Evolutionary conservation across 2,797 vertebrate species (phyloP).

Genomic region (Zalophus californianus): DNA sequence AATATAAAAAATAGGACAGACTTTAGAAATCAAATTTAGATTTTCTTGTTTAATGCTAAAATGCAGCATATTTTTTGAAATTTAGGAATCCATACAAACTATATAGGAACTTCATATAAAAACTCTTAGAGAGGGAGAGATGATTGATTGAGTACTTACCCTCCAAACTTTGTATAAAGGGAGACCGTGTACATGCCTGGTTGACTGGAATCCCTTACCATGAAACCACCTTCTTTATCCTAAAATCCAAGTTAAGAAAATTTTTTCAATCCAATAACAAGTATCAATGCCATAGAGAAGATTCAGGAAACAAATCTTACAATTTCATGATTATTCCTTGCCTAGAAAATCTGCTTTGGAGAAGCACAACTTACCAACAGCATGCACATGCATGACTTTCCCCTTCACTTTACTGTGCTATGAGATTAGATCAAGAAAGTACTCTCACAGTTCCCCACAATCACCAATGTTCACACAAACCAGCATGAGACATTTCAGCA

Average conservation of each 20-base stretch:
- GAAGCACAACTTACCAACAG: not conserved
- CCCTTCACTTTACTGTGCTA: not conserved
- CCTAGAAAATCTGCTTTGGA: not conserved
- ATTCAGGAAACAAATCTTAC: not conserved
- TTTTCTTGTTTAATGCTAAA: slow-evolving; percentile 25
- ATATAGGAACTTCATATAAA: not conserved
- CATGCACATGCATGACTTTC: not conserved
- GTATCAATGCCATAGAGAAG: not conserved
- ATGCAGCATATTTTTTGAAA: not conserved
- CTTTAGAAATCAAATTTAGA: slow-evolving; percentile 29
- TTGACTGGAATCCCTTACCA: slow-evolving; percentile 95
- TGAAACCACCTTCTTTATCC: slow-evolving; percentile 97
- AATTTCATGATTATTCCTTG: not conserved
- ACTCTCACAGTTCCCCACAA: not conserved
- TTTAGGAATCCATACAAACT: not conserved
- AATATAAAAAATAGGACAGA: not conserved
- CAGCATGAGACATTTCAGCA: not conserved
- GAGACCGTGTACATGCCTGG: slow-evolving; percentile 94
- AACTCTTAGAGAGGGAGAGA: not conserved
- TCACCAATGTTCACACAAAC: not conserved
- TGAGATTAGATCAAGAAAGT: not conserved
- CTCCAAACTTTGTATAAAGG: slow-evolving; percentile 92
- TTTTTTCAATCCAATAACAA: not conserved
- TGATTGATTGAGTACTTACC: slow-evolving; percentile 87
- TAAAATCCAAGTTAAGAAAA: slow-evolving; percentile 84